Evolutionary conservation across 1,140 invertebrate species (phyloP).

Genomic region (Drosophila micromelanica): DNA sequence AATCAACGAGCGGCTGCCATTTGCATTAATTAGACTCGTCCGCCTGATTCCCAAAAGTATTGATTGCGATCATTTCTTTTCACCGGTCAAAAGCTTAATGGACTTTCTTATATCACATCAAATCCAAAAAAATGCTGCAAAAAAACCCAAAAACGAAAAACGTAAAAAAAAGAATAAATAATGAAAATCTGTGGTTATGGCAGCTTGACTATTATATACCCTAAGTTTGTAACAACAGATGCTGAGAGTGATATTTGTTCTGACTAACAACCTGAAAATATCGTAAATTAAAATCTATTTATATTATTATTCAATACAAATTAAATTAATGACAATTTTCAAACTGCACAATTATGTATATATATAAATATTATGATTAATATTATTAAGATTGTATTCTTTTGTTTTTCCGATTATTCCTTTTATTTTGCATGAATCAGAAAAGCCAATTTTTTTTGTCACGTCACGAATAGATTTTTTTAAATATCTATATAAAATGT

Average conservation of each 20-base stretch:
- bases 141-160: too few species aligned
- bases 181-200: neutral
- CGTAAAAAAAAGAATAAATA: neutral
- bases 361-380: too few species aligned
- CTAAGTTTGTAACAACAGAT: neutral
- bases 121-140: slow-evolving; percentile 6
- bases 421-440: too few species aligned
- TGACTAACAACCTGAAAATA: too few species aligned
- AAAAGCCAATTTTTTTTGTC: too few species aligned
- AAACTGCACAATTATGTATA: too few species aligned
- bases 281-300: too few species aligned
- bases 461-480: too few species aligned
- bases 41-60: slow-evolving; percentile 44
- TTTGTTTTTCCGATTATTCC: neutral
- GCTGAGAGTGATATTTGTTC: too few species aligned
- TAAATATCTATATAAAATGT: too few species aligned
- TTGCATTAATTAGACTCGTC: slow-evolving; percentile 74
- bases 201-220: neutral
- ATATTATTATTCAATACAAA: too few species aligned
- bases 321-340: too few species aligned
- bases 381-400: neutral
- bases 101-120: slow-evolving; percentile 23
- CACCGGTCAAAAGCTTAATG: slow-evolving; percentile 16
- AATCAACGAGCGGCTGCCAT: slow-evolving; percentile 68
- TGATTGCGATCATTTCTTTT: slow-evolving; percentile 72